A percentile compares a stretch with the other conserved stretches of the same genome.
phyloP scores from a whole-genome alignment of 1,140 invertebrate species.

The Platyscapa corneri region DNA sequence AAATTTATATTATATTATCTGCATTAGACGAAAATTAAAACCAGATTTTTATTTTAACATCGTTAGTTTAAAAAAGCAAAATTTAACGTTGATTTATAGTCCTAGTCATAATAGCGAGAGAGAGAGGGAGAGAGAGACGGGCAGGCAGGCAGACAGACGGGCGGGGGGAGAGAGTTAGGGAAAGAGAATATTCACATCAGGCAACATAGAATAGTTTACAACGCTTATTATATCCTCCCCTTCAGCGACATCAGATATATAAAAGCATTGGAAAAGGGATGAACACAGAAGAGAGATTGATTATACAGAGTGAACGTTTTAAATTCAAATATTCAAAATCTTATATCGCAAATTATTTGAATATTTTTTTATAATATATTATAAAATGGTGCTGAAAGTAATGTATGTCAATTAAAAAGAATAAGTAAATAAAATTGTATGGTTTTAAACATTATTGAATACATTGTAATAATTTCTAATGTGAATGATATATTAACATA shows the following conservation, averaged over 20 bases:
- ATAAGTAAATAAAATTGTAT: not conserved
- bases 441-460: not conserved
- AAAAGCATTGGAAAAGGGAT: slow-evolving; percentile 15
- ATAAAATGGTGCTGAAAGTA: not conserved
- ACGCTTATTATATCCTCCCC: slow-evolving; percentile 27
- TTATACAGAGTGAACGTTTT: not conserved
- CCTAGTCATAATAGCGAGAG: not conserved
- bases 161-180: not conserved
- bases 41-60: no score
- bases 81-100: no score
- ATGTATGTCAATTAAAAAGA: not conserved
- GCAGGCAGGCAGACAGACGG: not conserved
- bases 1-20: no score
- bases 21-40: no score
- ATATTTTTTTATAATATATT: not conserved
- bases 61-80: no score
- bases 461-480: no score
- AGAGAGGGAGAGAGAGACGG: not conserved
- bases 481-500: slow-evolving; percentile 19
- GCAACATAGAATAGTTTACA: slow-evolving; percentile 11
- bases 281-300: slow-evolving; percentile 9
- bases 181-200: not conserved
- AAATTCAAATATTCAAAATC: not conserved
- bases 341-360: not conserved
- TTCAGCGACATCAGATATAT: not conserved